Evolutionary conservation across 1,140 invertebrate species (phyloP), one percentile per base, ranked within the genome.

Genomic region (Drosophila tani): DNA sequence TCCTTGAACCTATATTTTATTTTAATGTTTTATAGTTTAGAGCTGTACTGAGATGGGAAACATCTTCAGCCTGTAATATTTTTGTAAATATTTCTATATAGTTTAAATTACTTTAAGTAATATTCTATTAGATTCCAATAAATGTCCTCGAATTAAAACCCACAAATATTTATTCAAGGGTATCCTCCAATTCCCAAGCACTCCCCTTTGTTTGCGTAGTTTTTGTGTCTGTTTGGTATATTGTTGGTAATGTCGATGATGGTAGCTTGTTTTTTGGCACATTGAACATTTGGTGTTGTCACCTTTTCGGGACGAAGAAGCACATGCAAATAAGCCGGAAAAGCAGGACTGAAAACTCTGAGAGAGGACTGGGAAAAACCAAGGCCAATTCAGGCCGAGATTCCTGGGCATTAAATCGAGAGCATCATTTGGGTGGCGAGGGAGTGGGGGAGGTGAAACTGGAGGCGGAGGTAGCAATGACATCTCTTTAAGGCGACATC

Each of bases 261-360:
- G 69, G 67, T 38, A 57, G 66, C 82, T 85, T 84, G 82, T 85
- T 85, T 78, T 86, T 88, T 90, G 85, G 59, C 81, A 88, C 84
- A 88, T 88, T 87, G 85, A 88, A 75, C 81, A 88, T 88, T 88
- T 90, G 76, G 83, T 88, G 84, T 88, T 88, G 84, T 90, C 84
- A 88, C 84, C 84, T 88, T 88, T 90, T 51, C 35, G 53, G 50
- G 68, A 59, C 58, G 49, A 57, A 62, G 59, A 62, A 62, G 59
- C 46, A 67, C 85, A 88, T 88, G 84, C 84, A 88, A 88, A 88
- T 88, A 84, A 78, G 77, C 76, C 58, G n/a, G 32, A 51, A 68
- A 70, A 56, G 27, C 59, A 67, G 66, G 67, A 70, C 67, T 64
- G 32, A 64, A 64, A 64, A 40, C 53, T 24, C 35, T 24, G 19